phyloP scores from a whole-genome alignment of 2,113 vertebrate species.

The Chaenocephalus aceratus region DNA sequence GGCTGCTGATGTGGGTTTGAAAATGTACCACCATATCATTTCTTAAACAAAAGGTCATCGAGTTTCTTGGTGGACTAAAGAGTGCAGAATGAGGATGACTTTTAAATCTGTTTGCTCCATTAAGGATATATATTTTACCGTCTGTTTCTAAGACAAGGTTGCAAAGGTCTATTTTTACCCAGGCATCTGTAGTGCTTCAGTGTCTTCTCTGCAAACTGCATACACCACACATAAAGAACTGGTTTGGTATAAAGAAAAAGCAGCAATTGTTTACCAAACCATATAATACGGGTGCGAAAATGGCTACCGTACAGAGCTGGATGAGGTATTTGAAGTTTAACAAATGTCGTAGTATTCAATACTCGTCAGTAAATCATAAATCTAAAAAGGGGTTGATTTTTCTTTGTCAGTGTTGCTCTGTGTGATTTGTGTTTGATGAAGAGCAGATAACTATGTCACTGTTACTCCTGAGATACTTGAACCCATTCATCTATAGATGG shows the following conservation, averaged over 20 bases:
- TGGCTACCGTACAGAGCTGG: no score
- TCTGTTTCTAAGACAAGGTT: not conserved
- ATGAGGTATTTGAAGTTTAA: no score
- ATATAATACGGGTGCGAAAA: not conserved
- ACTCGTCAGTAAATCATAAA: no score
- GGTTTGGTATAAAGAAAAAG: not conserved
- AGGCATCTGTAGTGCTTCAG: not conserved
- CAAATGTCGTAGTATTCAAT: no score
- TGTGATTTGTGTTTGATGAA: slow-evolving; percentile 42
- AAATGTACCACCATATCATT: slow-evolving; percentile 44
- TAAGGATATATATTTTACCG: not conserved
- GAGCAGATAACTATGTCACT: slow-evolving; percentile 76
- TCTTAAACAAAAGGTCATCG: slow-evolving; percentile 16
- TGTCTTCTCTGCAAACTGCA: not conserved
- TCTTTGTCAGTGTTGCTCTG: slow-evolving; percentile 31
- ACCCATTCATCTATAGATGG: slow-evolving; percentile 64
- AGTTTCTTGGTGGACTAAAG: not conserved
- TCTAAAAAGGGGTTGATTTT: not conserved
- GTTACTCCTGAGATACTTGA: slow-evolving; percentile 77
- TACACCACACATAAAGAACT: not conserved
- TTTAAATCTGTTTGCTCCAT: not conserved
- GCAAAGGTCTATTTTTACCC: not conserved
- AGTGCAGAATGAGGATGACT: slow-evolving; percentile 7
- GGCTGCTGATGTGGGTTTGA: slow-evolving; percentile 50
- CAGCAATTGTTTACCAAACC: not conserved